These are phyloP conservation scores for Neolamprologus hecqui DNA, from an alignment of 2,113 vertebrate genomes.

Conservation along the genomic window DNA sequence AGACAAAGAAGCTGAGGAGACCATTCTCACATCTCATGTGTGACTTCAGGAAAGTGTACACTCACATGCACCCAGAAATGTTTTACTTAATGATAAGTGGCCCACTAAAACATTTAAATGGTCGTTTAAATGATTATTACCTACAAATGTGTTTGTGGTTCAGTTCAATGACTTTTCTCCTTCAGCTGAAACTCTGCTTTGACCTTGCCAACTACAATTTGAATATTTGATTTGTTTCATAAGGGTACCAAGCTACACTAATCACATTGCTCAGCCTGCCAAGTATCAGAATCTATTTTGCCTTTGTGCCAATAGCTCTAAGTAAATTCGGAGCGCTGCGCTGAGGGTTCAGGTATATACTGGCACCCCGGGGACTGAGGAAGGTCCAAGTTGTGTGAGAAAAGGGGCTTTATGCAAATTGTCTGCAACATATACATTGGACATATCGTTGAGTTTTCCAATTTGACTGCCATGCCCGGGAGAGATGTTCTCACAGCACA, in stretches of 20 bases:
- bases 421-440: background rate
- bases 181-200: background rate
- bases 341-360: background rate
- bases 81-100: background rate
- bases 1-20: background rate
- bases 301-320: background rate
- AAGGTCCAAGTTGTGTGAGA: background rate
- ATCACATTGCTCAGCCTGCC: constrained; percentile 7
- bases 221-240: constrained; percentile 3
- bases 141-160: background rate
- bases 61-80: background rate
- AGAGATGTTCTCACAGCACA: constrained; percentile 3
- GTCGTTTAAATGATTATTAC: background rate
- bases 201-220: background rate
- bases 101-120: background rate
- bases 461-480: constrained; percentile 10
- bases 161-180: background rate
- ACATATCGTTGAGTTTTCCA: background rate
- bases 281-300: background rate
- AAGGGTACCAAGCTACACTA: background rate
- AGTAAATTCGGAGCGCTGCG: background rate
- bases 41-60: background rate
- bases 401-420: background rate
- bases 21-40: background rate
- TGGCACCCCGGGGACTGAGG: background rate